These are phyloP conservation scores for Xestia ashworthii DNA, from an alignment of 2,888 invertebrate species.

Conservation along the genomic window DNA sequence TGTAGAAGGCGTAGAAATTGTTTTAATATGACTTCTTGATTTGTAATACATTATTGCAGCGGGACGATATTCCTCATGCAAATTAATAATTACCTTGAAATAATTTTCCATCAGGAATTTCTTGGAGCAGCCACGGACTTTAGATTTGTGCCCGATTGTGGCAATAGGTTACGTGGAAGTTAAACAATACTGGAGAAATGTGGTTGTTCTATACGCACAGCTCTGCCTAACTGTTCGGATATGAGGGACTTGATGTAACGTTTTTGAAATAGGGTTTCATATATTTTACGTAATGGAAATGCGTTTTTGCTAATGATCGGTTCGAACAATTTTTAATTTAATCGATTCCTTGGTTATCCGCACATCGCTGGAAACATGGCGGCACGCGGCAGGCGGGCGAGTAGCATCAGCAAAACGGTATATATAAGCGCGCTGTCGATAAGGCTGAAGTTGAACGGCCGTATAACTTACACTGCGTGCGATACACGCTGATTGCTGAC, in stretches of 20 bases:
- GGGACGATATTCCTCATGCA: neutral
- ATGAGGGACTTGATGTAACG: neutral
- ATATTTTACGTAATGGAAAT: neutral
- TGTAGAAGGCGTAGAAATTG: slow-evolving; percentile 6
- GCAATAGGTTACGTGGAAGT: neutral
- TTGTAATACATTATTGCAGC: slow-evolving; percentile 10
- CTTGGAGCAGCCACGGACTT: neutral
- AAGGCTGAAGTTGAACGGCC: neutral
- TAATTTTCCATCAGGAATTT: neutral
- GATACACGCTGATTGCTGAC: neutral
- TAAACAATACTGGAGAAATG: neutral
- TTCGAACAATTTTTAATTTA: slow-evolving; percentile 24
- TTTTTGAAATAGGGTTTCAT: neutral
- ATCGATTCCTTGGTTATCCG: neutral
- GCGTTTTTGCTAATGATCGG: neutral
- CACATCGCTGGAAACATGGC: neutral
- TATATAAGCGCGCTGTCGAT: neutral
- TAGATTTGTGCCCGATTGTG: neutral
- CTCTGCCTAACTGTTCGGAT: neutral
- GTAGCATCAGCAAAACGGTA: neutral
- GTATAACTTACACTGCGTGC: neutral
- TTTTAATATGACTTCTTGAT: slow-evolving; percentile 16
- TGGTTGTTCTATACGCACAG: neutral
- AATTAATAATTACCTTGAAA: neutral
- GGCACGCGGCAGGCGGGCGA: neutral